Conservation (phyloP, 2,888 invertebrate species). For the Cheilosia vernalis region DNA sequence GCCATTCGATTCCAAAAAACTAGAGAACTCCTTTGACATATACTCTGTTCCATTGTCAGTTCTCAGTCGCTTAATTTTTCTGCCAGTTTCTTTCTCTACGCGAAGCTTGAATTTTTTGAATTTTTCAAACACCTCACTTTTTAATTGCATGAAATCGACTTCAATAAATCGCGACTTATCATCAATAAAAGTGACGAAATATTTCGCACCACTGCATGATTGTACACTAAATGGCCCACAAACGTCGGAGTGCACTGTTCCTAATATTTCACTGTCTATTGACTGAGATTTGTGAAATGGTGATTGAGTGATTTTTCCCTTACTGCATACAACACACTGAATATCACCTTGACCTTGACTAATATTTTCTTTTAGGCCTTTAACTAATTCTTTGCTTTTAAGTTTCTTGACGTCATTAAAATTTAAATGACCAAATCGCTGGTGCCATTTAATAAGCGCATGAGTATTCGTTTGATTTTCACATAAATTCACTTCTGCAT, state of each 20-base stretch:
- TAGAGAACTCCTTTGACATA: slow-evolving; percentile 5
- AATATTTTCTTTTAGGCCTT: neutral
- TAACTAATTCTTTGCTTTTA: too few relatives aligned
- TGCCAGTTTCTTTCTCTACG: slow-evolving; percentile 16
- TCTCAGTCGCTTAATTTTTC: slow-evolving; percentile 1
- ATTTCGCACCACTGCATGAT: slow-evolving; percentile 34
- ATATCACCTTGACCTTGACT: neutral
- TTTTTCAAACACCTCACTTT: slow-evolving; percentile 27
- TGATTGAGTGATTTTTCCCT: slow-evolving; percentile 14
- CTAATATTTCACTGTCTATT: slow-evolving; percentile 1
- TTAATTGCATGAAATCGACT: slow-evolving; percentile 31
- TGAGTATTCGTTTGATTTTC: too few relatives aligned
- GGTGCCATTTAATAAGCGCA: too few relatives aligned
- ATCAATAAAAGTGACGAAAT: too few relatives aligned
- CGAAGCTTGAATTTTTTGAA: slow-evolving; percentile 8
- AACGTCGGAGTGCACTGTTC: slow-evolving; percentile 22
- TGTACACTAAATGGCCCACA: slow-evolving; percentile 29
- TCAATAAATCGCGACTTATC: slow-evolving; percentile 34
- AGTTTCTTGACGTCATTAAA: too few relatives aligned
- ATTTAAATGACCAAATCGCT: too few relatives aligned
- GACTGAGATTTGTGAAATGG: slow-evolving; percentile 13
- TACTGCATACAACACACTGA: slow-evolving; percentile 25
- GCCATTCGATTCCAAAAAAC: slow-evolving; percentile 10
- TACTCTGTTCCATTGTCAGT: slow-evolving; percentile 39
- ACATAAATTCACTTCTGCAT: too few relatives aligned